These are phyloP conservation scores for Lasiurus cinereus DNA, from an alignment of 2,113 vertebrate species.

Conservation along the genomic window DNA sequence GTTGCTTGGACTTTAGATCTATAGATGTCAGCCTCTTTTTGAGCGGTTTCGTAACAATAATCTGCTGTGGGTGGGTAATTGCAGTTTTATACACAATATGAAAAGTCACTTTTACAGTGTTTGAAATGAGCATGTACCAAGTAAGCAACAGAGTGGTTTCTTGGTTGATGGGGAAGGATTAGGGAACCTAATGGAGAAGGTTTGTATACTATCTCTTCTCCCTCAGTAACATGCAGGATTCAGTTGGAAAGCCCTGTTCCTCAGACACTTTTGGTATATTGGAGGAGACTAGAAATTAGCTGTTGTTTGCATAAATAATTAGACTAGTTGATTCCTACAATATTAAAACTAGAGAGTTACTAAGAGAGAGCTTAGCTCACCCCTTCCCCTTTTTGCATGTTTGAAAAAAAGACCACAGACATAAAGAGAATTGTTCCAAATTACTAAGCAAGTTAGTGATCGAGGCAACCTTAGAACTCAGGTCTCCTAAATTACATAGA, in stretches of 20 bases:
- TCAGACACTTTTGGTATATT: neutral
- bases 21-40: neutral
- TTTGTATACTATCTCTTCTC: neutral
- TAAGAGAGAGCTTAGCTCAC: neutral
- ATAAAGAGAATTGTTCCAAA: neutral
- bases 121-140: neutral
- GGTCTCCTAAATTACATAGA: neutral
- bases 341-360: neutral
- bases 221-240: neutral
- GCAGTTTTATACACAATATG: neutral
- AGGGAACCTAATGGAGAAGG: neutral
- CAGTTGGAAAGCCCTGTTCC: neutral
- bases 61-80: neutral
- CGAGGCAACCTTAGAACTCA: neutral
- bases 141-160: neutral
- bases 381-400: neutral
- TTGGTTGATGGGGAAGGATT: neutral
- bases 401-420: neutral
- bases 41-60: neutral
- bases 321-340: neutral
- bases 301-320: neutral
- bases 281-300: neutral
- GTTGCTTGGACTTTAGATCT: neutral
- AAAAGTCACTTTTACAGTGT: neutral
- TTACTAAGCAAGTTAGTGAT: neutral